Conservation (phyloP, 2,797 vertebrate species). For the Hippocampus kuda region DNA sequence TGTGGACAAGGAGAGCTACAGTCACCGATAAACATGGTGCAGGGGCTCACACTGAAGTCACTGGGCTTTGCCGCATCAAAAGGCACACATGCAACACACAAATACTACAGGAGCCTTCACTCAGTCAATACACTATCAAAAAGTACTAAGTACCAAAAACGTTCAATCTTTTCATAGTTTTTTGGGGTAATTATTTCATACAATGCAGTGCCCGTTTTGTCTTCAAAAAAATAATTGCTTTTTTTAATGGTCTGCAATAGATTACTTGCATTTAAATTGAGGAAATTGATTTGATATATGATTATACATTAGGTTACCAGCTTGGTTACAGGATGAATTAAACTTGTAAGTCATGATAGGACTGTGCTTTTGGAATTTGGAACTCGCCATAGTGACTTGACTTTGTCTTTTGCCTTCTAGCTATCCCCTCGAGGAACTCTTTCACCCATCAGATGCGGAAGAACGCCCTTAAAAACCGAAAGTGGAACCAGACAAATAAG, state of each 20-base stretch:
- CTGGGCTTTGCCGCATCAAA: no score
- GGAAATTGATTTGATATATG: no score
- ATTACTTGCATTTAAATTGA: background rate
- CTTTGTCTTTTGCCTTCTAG: constrained; percentile 43
- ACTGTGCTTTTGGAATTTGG: background rate
- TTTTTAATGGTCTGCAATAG: background rate
- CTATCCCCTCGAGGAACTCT: constrained; percentile 68
- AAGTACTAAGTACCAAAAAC: background rate
- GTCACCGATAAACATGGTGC: no score
- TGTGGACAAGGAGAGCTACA: no score
- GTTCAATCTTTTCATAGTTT: no score
- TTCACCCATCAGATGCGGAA: constrained; percentile 71
- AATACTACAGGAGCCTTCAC: no score
- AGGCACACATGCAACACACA: no score
- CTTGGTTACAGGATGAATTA: background rate
- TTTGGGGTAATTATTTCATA: background rate
- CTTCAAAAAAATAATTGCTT: no score
- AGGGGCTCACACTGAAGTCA: no score
- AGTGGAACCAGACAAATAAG: constrained; percentile 57
- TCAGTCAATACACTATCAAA: no score
- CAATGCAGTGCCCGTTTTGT: background rate
- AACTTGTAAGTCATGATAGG: background rate
- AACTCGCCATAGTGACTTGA: background rate
- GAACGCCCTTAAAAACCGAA: constrained; percentile 64
- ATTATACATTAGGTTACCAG: background rate